Evolutionary conservation across 2,797 vertebrate genomes (phyloP).

Genomic region (Schizopygopsis pylzovi): DNA sequence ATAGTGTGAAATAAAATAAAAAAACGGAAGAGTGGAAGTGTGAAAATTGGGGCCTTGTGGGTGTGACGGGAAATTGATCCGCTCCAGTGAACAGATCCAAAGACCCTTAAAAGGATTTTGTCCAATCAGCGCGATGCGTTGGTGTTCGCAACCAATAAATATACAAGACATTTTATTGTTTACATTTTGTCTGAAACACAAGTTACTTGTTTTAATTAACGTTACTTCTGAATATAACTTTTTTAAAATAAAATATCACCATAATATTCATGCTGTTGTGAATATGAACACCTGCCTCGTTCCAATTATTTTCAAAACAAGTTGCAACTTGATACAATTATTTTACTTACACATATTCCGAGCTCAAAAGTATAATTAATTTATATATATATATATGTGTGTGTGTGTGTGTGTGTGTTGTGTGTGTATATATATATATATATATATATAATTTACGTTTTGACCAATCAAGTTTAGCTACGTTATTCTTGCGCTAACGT

Average conservation of each 20-base stretch:
- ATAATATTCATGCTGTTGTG: background rate
- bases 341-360: background rate
- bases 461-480: background rate
- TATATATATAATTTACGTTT: no score
- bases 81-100: background rate
- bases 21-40: background rate
- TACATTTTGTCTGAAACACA: background rate
- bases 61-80: background rate
- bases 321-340: background rate
- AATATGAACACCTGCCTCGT: background rate
- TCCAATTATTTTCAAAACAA: background rate
- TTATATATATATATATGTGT: background rate
- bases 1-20: background rate
- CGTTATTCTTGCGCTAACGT: background rate
- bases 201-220: background rate
- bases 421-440: no score
- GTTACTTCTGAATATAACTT: background rate
- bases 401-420: no score
- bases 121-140: background rate
- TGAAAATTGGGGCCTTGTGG: background rate
- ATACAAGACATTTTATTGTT: background rate
- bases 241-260: background rate
- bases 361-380: background rate
- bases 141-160: background rate
- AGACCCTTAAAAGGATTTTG: background rate